Percentiles rank a stretch among this genome's conserved stretches.
phyloP scores from a whole-genome alignment of 2,888 invertebrate species.

The Alsophila aescularia region DNA sequence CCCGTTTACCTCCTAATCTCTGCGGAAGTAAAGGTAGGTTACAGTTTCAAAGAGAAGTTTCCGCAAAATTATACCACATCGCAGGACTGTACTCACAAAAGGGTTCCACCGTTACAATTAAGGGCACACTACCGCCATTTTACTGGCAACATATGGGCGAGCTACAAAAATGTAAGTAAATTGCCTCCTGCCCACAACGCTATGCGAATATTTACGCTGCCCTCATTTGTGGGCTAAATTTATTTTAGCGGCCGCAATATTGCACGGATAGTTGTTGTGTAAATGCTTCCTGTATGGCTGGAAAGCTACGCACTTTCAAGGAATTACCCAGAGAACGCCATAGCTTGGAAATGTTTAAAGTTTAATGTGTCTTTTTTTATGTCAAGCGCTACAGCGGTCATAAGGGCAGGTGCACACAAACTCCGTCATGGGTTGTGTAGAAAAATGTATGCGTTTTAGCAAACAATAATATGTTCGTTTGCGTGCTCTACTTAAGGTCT shows the following conservation, averaged over 20 bases:
- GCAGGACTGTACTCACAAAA: constrained; percentile 46
- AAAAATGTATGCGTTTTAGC: no score
- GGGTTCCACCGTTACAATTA: constrained; percentile 55
- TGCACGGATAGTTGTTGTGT: constrained; percentile 25
- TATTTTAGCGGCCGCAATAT: constrained; percentile 15
- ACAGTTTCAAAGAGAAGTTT: constrained; percentile 44
- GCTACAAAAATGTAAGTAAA: constrained; percentile 52
- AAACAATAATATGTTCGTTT: no score
- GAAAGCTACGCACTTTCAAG: no score
- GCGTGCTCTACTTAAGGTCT: no score
- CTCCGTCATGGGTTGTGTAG: no score
- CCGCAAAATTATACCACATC: constrained; percentile 51
- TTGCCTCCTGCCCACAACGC: constrained; percentile 36
- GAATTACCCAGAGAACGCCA: no score
- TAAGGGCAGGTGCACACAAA: no score
- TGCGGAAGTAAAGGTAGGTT: constrained; percentile 33
- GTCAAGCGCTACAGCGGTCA: no score
- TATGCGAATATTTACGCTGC: constrained; percentile 41
- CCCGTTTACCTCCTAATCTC: constrained; percentile 34
- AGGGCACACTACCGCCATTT: constrained; percentile 43
- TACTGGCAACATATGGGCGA: constrained; percentile 49
- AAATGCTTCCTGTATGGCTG: no score
- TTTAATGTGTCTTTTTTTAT: no score
- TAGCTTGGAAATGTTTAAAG: no score
- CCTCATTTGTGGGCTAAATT: constrained; percentile 38